Conservation (phyloP, 2,888 invertebrate species). For the Pomacea canaliculata region DNA sequence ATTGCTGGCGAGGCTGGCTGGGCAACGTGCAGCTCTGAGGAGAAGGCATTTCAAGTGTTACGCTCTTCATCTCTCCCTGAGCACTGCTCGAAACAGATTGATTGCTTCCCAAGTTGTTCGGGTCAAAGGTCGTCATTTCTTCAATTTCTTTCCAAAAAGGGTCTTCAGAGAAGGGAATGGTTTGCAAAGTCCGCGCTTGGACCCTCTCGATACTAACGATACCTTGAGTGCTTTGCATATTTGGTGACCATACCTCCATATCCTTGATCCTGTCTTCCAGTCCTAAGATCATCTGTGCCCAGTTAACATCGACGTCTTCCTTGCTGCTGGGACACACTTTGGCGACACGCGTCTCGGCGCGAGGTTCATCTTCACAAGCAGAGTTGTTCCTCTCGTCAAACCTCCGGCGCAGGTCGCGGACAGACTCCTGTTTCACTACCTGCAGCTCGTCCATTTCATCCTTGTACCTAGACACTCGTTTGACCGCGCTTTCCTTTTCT, state of each 20-base stretch:
- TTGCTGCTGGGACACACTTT: constrained; percentile 29
- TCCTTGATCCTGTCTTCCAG: constrained; percentile 37
- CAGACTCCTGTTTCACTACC: constrained; percentile 28
- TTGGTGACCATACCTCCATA: constrained; percentile 61
- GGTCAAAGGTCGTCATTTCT: constrained; percentile 57
- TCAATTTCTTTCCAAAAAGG: constrained; percentile 64
- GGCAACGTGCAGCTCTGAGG: constrained; percentile 38
- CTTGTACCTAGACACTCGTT: constrained; percentile 48
- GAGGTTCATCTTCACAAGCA: constrained; percentile 30
- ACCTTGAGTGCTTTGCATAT: constrained; percentile 57
- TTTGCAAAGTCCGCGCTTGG: constrained; percentile 59
- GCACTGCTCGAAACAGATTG: constrained; percentile 10
- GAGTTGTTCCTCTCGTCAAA: constrained; percentile 28
- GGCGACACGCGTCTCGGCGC: constrained; percentile 17
- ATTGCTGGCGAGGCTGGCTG: constrained; percentile 30
- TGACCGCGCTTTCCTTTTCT: not conserved
- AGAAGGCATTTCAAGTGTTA: constrained; percentile 27
- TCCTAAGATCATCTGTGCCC: constrained; percentile 35
- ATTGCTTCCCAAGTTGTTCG: constrained; percentile 30
- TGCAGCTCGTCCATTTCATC: constrained; percentile 41
- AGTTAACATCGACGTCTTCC: constrained; percentile 26
- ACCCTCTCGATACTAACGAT: constrained; percentile 60
- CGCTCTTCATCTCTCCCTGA: constrained; percentile 12
- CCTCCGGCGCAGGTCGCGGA: constrained; percentile 27
- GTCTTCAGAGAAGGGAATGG: constrained; percentile 63